Percentiles rank a stretch among this genome's conserved stretches.
Evolutionary conservation across 2,888 invertebrate genomes (phyloP).

Genomic region (Myopa testacea): DNA sequence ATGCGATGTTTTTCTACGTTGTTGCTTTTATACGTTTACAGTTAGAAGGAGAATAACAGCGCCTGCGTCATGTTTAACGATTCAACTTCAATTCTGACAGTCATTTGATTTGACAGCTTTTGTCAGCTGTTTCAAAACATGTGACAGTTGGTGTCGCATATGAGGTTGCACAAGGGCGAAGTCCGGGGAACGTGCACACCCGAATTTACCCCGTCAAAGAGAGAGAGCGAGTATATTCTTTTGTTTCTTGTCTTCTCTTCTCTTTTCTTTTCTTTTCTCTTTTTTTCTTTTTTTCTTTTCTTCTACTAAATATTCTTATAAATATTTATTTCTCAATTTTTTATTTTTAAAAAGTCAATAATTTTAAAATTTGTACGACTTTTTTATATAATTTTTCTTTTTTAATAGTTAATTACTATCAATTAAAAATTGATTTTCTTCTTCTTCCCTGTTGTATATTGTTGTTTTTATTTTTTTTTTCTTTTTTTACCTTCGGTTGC

Average conservation of each 20-base stretch:
- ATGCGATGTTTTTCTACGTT: constrained; percentile 14
- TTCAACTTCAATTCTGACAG: constrained; percentile 41
- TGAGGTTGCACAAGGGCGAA: neutral
- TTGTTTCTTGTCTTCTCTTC: no score
- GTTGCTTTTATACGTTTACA: constrained; percentile 13
- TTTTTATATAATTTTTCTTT: no score
- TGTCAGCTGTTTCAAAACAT: constrained; percentile 42
- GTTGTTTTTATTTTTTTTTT: neutral
- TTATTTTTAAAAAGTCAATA: no score
- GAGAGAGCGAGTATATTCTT: no score
- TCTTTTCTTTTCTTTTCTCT: no score
- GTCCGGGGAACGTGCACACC: no score
- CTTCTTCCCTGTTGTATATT: neutral
- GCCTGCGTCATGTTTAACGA: constrained; percentile 21
- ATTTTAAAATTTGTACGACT: no score
- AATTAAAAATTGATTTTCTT: neutral
- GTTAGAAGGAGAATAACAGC: neutral
- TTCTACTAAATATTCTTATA: no score
- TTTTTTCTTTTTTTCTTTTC: no score
- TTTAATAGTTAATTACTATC: no score
- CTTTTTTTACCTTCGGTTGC: neutral
- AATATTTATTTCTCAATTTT: no score
- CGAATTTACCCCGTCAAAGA: no score
- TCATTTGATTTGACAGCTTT: constrained; percentile 43
- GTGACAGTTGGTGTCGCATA: constrained; percentile 10